These are phyloP conservation scores for Lasioglossum oenotherae DNA, from an alignment of 2,888 invertebrate species.

Conservation along the genomic window DNA sequence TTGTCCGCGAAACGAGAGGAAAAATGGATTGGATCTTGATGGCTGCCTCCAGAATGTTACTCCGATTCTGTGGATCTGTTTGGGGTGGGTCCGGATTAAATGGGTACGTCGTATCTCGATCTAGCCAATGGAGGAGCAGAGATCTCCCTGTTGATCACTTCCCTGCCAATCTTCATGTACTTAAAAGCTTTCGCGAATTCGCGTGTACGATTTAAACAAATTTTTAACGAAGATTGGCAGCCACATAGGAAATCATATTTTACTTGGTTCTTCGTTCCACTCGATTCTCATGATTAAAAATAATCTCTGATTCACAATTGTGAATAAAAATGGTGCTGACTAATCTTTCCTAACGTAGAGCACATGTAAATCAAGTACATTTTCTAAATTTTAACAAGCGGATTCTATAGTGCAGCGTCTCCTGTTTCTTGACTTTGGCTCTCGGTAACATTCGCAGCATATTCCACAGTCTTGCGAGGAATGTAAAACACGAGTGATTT, in stretches of 20 bases:
- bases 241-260: too few relatives aligned
- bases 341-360: too few relatives aligned
- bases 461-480: background rate
- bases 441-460: background rate
- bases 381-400: too few relatives aligned
- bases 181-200: background rate
- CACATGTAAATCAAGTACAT: too few relatives aligned
- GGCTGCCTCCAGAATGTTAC: background rate
- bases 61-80: background rate
- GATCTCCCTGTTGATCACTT: background rate
- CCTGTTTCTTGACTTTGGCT: background rate
- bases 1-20: background rate
- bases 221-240: too few relatives aligned
- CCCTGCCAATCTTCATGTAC: background rate
- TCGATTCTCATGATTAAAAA: too few relatives aligned
- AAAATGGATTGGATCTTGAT: background rate
- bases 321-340: too few relatives aligned
- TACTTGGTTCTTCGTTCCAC: too few relatives aligned
- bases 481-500: background rate
- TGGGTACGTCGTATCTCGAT: background rate
- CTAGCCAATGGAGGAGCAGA: background rate
- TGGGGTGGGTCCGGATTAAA: background rate
- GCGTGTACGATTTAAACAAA: too few relatives aligned
- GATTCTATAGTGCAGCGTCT: background rate
- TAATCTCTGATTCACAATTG: too few relatives aligned